A percentile compares a stretch with the other conserved stretches of the same genome.
phyloP scores from a whole-genome alignment of 2,888 invertebrate species.

The Anthophora plumipes region DNA sequence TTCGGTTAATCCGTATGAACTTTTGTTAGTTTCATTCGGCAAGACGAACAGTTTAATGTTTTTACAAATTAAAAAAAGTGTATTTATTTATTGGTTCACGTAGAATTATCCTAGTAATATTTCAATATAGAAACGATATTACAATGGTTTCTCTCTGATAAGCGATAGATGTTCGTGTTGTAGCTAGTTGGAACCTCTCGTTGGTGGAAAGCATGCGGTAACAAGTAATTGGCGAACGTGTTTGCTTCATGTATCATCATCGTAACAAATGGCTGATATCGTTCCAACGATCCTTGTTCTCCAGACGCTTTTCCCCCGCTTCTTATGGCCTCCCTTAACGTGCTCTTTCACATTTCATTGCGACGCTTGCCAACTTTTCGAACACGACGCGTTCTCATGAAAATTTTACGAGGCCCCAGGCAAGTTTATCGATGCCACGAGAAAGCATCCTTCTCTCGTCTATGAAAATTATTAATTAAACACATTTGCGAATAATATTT shows the following conservation, averaged over 20 bases:
- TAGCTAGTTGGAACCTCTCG: conserved; percentile 14
- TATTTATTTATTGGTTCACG: not conserved
- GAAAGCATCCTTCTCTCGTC: not conserved
- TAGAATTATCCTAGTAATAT: conserved; percentile 14
- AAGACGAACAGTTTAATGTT: not conserved
- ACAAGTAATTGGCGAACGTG: conserved; percentile 34
- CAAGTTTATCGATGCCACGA: conserved; percentile 32
- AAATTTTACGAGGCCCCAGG: conserved; percentile 33
- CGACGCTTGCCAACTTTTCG: conserved; percentile 21
- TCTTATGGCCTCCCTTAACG: conserved; percentile 12
- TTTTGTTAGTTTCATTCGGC: conserved; percentile 1
- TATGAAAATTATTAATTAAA: no score
- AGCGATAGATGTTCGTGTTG: conserved; percentile 20
- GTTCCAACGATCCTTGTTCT: not conserved
- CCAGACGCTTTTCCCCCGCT: conserved; percentile 3
- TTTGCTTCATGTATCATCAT: conserved; percentile 31
- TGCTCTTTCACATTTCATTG: conserved; percentile 26
- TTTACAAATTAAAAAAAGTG: no score
- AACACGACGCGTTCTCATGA: conserved; percentile 29
- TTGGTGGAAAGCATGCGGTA: conserved; percentile 25
- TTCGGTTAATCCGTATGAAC: conserved; percentile 6
- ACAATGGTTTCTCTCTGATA: conserved; percentile 25
- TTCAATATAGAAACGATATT: conserved; percentile 37
- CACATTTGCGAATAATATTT: no score
- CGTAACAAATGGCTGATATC: conserved; percentile 33